Evolutionary conservation across 2,797 vertebrate genomes (phyloP).

Genomic region (Sebastes vulpes): DNA sequence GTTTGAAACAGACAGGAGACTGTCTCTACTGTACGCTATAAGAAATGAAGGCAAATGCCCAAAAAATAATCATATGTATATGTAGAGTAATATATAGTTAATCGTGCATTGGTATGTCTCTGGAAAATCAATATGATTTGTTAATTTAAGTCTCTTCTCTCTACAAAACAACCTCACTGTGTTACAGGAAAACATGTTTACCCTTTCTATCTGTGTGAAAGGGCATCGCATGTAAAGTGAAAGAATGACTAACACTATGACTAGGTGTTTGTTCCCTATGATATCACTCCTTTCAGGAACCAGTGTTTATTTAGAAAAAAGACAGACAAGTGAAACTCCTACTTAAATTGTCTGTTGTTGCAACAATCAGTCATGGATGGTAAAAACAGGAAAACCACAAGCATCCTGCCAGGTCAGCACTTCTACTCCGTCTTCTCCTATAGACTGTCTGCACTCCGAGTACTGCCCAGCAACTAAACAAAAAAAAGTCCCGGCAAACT

Average conservation of each 20-base stretch:
- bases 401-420: conserved; percentile 59
- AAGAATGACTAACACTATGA: conserved; percentile 54
- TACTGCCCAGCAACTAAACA: conserved; percentile 21
- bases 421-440: conserved; percentile 50
- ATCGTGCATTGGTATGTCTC: not conserved
- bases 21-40: not conserved
- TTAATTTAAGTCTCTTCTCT: not conserved
- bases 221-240: conserved; percentile 36
- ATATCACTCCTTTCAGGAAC: conserved; percentile 46
- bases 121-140: not conserved
- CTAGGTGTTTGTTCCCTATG: conserved; percentile 19
- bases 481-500: conserved; percentile 14
- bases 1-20: too few species aligned
- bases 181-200: conserved; percentile 65
- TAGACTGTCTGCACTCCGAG: conserved; percentile 39
- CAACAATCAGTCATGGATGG: conserved; percentile 35
- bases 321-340: conserved; percentile 55
- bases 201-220: conserved; percentile 53
- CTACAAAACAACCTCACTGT: not conserved
- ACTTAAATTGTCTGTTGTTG: conserved; percentile 16
- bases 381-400: conserved; percentile 77
- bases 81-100: not conserved
- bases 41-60: not conserved
- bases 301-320: conserved; percentile 35
- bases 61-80: not conserved